These are phyloP conservation scores for Drosophila orena DNA, from an alignment of 1,140 invertebrate genomes.

Conservation along the genomic window DNA sequence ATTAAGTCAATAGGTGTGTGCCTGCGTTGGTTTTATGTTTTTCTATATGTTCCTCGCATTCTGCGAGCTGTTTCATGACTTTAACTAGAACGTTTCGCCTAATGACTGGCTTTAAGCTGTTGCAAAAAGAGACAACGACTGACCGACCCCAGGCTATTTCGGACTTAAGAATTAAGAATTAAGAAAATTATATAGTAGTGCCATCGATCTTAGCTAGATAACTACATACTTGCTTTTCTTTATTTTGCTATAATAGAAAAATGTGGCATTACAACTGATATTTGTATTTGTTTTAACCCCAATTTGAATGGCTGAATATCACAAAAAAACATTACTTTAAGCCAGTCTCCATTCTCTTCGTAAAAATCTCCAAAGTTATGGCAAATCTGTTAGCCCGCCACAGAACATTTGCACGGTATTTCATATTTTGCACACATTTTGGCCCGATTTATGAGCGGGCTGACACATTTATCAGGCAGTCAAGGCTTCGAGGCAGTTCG, in stretches of 20 bases:
- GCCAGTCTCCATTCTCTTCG: background rate
- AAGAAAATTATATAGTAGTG: constrained; percentile 6
- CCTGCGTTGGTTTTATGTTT: constrained; percentile 19
- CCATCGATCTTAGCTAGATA: background rate
- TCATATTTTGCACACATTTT: constrained; percentile 30
- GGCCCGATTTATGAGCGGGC: constrained; percentile 36
- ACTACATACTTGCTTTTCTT: background rate
- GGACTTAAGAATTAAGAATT: background rate
- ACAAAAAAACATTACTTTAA: background rate
- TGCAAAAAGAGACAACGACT: constrained; percentile 8
- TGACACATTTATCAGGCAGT: constrained; percentile 43
- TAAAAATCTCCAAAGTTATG: background rate
- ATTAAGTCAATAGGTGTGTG: constrained; percentile 75
- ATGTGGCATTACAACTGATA: background rate
- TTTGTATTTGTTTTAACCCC: background rate
- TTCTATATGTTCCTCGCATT: constrained; percentile 17
- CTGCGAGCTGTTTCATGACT: constrained; percentile 30
- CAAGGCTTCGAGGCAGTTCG: constrained; percentile 14
- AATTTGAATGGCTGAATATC: background rate
- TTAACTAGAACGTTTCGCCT: constrained; percentile 45
- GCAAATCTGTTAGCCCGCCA: constrained; percentile 1
- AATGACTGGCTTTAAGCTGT: constrained; percentile 13
- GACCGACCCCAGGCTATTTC: background rate
- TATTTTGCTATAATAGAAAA: background rate
- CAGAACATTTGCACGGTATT: constrained; percentile 29